Conservation (phyloP, 2,888 invertebrate species). For the Philereme vetulata region DNA sequence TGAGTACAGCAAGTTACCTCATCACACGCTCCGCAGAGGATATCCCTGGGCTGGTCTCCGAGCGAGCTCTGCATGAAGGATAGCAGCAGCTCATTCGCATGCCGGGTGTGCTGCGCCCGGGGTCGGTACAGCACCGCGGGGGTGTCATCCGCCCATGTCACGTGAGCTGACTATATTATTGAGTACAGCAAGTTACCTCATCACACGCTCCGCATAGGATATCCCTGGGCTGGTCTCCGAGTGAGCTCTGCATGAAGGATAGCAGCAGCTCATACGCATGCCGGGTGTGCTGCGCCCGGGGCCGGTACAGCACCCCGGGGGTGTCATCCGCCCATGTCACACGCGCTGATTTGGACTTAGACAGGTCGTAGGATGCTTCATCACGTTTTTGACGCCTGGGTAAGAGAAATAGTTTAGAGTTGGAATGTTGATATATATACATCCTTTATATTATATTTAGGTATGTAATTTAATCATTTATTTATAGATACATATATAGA, state of each 20-base stretch:
- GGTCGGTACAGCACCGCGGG: constrained; percentile 98
- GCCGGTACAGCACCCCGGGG: constrained; percentile 97
- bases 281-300: constrained; percentile 98
- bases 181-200: constrained; percentile 93
- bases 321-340: constrained; percentile 95
- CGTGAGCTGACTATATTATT: constrained; percentile 94
- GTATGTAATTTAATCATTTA: no score
- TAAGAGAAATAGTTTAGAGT: no score
- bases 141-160: constrained; percentile 95
- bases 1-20: no score
- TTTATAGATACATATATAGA: no score
- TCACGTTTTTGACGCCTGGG: constrained; percentile 92
- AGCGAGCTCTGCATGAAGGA: constrained; percentile 98
- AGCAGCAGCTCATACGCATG: constrained; percentile 98
- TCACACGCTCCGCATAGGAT: constrained; percentile 99
- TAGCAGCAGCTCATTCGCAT: constrained; percentile 97
- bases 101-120: constrained; percentile 98
- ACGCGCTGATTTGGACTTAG: constrained; percentile 94
- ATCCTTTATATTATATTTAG: no score
- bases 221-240: constrained; percentile 98
- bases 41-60: constrained; percentile 98
- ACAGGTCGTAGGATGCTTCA: constrained; percentile 95
- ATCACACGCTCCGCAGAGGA: constrained; percentile 99
- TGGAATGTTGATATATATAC: no score
- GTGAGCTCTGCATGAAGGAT: constrained; percentile 97